Conservation (phyloP, 2,888 invertebrate genomes). For the Pantelozetes paolii region DNA sequence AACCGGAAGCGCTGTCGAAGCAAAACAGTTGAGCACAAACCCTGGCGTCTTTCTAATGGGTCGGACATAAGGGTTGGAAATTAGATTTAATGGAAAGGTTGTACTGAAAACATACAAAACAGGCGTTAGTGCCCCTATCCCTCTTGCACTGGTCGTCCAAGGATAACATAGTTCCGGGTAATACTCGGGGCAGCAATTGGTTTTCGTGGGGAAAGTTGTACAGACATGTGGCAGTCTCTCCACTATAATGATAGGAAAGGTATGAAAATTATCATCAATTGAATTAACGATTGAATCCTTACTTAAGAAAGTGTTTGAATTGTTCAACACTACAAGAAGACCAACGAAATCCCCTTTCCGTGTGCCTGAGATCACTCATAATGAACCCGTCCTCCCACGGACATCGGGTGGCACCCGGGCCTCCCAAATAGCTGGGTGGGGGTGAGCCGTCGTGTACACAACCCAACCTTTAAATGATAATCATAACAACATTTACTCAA, state of each 20-base stretch:
- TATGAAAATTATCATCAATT: neutral
- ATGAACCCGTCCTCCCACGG: slow-evolving; percentile 95
- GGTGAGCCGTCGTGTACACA: slow-evolving; percentile 96
- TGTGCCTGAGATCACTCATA: slow-evolving; percentile 85
- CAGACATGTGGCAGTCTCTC: slow-evolving; percentile 86
- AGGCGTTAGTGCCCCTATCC: slow-evolving; percentile 82
- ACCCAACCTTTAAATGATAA: slow-evolving; percentile 64
- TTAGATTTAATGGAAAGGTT: neutral
- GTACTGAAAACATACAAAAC: slow-evolving; percentile 62
- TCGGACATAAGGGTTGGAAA: slow-evolving; percentile 49
- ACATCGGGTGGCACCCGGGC: slow-evolving; percentile 88
- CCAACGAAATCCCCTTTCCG: slow-evolving; percentile 91
- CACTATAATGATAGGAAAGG: slow-evolving; percentile 59
- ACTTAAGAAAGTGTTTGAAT: slow-evolving; percentile 93
- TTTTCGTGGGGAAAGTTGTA: slow-evolving; percentile 92
- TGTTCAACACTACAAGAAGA: slow-evolving; percentile 86
- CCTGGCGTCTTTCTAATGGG: slow-evolving; percentile 82
- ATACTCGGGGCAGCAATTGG: slow-evolving; percentile 76
- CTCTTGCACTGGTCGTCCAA: slow-evolving; percentile 88
- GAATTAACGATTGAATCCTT: slow-evolving; percentile 49
- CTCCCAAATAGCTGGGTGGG: slow-evolving; percentile 86
- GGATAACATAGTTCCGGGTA: slow-evolving; percentile 81
- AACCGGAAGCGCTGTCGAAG: slow-evolving; percentile 88
- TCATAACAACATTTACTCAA: neutral
- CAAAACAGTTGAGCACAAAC: slow-evolving; percentile 93